phyloP scores from a whole-genome alignment of 2,888 invertebrate species.

The Oegoconia quadripuncta region DNA sequence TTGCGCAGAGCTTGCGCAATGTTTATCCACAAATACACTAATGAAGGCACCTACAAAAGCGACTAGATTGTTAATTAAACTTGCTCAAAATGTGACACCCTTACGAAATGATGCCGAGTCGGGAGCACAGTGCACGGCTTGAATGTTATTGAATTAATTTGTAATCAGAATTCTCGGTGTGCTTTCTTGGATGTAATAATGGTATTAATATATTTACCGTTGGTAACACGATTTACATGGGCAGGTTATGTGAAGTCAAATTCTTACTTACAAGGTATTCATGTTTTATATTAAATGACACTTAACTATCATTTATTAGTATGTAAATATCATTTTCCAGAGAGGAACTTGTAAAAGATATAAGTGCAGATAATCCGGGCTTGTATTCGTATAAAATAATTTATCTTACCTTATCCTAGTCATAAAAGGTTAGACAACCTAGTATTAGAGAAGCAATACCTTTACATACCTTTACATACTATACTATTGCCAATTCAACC shows the following conservation, averaged over 20 bases:
- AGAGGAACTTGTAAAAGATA: too few species aligned
- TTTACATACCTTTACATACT: too few species aligned
- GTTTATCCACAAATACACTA: constrained; percentile 79
- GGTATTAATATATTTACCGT: constrained; percentile 50
- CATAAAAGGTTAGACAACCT: too few species aligned
- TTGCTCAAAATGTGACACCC: constrained; percentile 78
- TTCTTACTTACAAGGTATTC: too few species aligned
- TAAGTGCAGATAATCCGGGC: too few species aligned
- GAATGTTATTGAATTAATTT: constrained; percentile 77
- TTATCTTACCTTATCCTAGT: too few species aligned
- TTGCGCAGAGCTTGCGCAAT: constrained; percentile 62
- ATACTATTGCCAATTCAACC: too few species aligned
- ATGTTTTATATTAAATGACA: too few species aligned
- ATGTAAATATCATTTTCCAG: too few species aligned
- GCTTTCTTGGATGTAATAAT: constrained; percentile 67
- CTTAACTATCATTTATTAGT: too few species aligned
- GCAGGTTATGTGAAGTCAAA: constrained; percentile 9
- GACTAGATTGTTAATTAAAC: constrained; percentile 79
- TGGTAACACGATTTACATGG: constrained; percentile 35
- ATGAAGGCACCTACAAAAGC: constrained; percentile 78
- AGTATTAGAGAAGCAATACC: too few species aligned
- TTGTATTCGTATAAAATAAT: too few species aligned
- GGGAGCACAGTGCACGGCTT: constrained; percentile 72
- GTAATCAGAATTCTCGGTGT: constrained; percentile 74
- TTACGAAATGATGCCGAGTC: constrained; percentile 70